Percentiles rank a stretch among this genome's conserved stretches.
Conservation (phyloP, 2,888 invertebrate genomes). For the Monoplex corrugatus region DNA sequence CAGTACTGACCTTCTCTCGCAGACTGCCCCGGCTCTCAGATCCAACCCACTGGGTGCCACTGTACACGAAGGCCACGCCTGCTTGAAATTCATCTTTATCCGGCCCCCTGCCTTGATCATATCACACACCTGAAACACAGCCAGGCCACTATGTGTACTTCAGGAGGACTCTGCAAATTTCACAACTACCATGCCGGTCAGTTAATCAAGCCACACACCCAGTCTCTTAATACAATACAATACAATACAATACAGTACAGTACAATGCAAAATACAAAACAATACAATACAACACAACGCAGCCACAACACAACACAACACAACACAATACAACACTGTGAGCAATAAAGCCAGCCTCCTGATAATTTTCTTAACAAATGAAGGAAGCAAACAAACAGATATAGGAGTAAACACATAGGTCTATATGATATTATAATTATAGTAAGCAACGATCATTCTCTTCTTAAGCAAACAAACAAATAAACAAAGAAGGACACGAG, state of each 20-base stretch:
- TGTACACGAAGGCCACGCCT: slow-evolving; percentile 85
- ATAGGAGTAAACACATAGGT: too few species aligned
- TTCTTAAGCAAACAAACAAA: not conserved
- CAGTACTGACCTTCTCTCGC: slow-evolving; percentile 69
- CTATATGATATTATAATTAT: too few species aligned
- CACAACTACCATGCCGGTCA: not conserved
- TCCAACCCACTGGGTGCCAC: slow-evolving; percentile 73
- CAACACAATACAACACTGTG: too few species aligned
- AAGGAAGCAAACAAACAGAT: too few species aligned
- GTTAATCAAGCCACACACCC: not conserved
- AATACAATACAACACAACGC: not conserved
- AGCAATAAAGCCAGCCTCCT: too few species aligned
- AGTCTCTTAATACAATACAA: not conserved
- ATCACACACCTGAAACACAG: slow-evolving; percentile 64
- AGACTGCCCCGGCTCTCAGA: slow-evolving; percentile 72
- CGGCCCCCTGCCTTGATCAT: slow-evolving; percentile 60
- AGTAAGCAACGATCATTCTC: too few species aligned
- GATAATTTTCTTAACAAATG: too few species aligned
- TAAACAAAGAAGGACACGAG: not conserved
- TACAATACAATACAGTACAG: not conserved
- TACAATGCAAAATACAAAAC: too few species aligned
- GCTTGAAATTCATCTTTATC: slow-evolving; percentile 79
- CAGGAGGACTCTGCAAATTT: not conserved
- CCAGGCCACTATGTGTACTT: not conserved
- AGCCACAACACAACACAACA: too few species aligned